Evolutionary conservation across 2,888 invertebrate genomes (phyloP).

Genomic region (Lagria hirta): DNA sequence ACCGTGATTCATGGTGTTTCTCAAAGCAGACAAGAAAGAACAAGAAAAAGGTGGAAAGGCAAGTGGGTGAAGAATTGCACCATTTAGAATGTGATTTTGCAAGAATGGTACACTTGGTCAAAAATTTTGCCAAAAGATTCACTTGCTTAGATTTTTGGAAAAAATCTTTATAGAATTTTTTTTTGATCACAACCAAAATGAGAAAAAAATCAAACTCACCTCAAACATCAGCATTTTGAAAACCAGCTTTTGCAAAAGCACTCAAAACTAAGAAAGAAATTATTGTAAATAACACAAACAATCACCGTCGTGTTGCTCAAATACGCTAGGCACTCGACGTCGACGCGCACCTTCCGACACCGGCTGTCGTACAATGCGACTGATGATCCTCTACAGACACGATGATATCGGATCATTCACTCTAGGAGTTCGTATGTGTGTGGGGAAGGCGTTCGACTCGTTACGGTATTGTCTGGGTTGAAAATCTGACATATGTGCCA

Average conservation of each 20-base stretch:
- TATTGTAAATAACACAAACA: too few relatives aligned
- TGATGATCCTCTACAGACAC: conserved; percentile 23
- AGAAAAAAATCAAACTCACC: conserved; percentile 26
- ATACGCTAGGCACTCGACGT: conserved; percentile 13
- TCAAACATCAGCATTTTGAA: conserved; percentile 40
- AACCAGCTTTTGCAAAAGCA: conserved; percentile 19
- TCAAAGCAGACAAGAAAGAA: conserved; percentile 19
- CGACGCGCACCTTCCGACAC: conserved; percentile 17
- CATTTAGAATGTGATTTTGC: too few relatives aligned
- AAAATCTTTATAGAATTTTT: too few relatives aligned
- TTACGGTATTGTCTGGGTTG: conserved; percentile 9
- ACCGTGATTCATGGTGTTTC: conserved; percentile 16
- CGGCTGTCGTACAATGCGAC: conserved; percentile 24
- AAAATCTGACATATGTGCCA: conserved; percentile 16
- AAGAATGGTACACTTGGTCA: too few relatives aligned
- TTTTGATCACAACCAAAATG: too few relatives aligned
- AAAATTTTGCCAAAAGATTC: too few relatives aligned
- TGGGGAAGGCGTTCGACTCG: conserved; percentile 29
- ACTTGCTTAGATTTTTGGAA: too few relatives aligned
- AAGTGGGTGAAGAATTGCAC: too few relatives aligned
- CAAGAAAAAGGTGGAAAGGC: conserved; percentile 13
- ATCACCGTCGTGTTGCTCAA: conserved; percentile 5
- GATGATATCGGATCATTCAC: conserved; percentile 43
- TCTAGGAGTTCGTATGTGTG: conserved; percentile 30
- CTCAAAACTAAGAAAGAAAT: not conserved